A percentile compares a stretch with the other conserved stretches of the same genome.
phyloP scores from a whole-genome alignment of 2,113 vertebrate genomes.

The Catagonus wagneri region DNA sequence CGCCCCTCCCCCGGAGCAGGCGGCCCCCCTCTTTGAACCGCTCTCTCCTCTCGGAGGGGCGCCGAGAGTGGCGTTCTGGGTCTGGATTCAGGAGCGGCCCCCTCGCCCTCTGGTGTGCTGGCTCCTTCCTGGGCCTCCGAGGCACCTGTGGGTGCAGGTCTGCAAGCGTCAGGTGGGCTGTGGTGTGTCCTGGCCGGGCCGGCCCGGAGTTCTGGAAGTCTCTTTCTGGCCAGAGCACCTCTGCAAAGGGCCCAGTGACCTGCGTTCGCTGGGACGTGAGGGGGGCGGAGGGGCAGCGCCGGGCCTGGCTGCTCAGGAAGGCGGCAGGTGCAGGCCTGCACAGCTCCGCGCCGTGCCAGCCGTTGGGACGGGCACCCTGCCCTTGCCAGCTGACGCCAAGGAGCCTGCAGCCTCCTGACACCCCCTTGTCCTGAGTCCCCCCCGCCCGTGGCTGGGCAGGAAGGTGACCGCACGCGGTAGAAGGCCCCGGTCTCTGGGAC shows the following conservation, averaged over 20 bases:
- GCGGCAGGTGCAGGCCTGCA: background rate
- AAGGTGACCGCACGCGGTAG: too few relatives aligned
- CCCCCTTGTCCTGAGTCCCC: background rate
- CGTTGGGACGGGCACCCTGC: background rate
- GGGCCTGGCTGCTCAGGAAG: background rate
- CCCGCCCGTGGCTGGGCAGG: too few relatives aligned
- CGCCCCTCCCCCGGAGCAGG: background rate
- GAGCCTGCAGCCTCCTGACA: background rate
- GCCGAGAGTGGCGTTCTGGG: background rate
- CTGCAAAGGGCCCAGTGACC: background rate
- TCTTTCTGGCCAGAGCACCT: background rate
- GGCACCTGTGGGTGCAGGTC: background rate
- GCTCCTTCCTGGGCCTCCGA: background rate
- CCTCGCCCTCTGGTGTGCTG: accelerated
- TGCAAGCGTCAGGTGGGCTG: too few relatives aligned
- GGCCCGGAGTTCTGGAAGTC: background rate
- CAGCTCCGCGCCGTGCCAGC: background rate
- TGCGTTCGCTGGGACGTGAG: background rate
- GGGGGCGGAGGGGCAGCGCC: background rate
- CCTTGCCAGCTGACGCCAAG: background rate
- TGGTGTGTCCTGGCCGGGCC: background rate
- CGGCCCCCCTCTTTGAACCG: too few relatives aligned
- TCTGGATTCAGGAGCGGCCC: background rate
- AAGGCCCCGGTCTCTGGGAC: background rate
- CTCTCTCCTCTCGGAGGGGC: too few relatives aligned